Base-by-base conservation (phyloP, 2,797 vertebrate species). In the Anguilla anguilla region DNA sequence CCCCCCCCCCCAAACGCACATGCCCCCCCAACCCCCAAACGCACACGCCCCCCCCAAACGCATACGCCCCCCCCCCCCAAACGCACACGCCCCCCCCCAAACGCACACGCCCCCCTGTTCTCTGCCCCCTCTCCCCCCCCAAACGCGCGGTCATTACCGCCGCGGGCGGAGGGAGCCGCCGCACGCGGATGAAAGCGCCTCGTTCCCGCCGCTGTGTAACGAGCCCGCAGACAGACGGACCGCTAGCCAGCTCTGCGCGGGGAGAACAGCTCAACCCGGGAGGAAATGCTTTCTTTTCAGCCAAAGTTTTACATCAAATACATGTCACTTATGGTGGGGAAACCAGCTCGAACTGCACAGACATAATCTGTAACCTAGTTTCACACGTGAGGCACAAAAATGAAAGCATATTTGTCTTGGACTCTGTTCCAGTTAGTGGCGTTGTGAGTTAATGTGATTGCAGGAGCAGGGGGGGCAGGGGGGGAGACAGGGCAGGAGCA, bases 391-490 rank as follows among this genome's bases (percentile, higher is more conserved):
- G 43, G 39, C 22, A 49, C 43, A 81, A 7, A 39, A 86, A 79
- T 67, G 22, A 17, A 49, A 15, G 59, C 57, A 74, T 46, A 87
- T 86, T 88, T 90, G 84, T 53, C 55, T 85, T 87, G 90, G 90
- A 89, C 91, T 91, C 91, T 91, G 90, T 89, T 90, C 89, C 91
- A 86, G 93, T 95, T 95, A 94, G 90, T 92, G 90, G 90, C 86
- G 86, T 86, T 95, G 95, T 96, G 97, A 95, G 95, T 96, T 95
- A 96, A 95, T 92, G 96, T 96, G 93, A 92, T 95, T 92, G 91
- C 91, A 90, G 89, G 93, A 94, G 93, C 90, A 83, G 4, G 93
- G 92, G 92, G 88, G 92, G 91, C 93, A 93, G 95, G 91, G 93
- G 91, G 93, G 92, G 49, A 9, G 49, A 51, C 2, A 9, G 49